Base-by-base conservation (phyloP, 2,797 vertebrate genomes). In the Trachops cirrhosus region DNA sequence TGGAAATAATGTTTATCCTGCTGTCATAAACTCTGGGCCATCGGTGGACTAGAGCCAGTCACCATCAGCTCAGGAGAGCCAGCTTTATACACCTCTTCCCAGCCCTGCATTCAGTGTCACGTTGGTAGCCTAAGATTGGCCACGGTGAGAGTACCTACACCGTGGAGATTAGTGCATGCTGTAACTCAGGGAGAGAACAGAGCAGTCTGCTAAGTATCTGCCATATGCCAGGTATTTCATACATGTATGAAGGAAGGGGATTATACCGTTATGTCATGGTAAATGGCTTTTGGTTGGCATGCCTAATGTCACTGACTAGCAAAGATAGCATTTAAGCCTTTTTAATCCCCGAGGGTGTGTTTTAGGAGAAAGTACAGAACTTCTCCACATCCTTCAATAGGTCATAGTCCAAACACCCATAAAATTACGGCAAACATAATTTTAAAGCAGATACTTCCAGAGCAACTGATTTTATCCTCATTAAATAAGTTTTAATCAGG, bases 401-500 rank as follows among this genome's bases (percentile, higher is more conserved):
- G 32, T 92, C 59, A 50, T 46, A 74, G 34, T 82, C 15, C 74
- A 77, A 16, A 70, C 29, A 70, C 88, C 68, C 14, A 16, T 92
- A 46, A 83, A 48, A 7, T 46, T 79, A 71, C 34, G 54, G 54
- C 94, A 89, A 78, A 37, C 50, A 44, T 92, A 78, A 57, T 91
- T 83, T n/a, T n/a, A n/a, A n/a, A 73, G 19, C 78, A 91, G 73
- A 34, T 86, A 64, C 18, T 79, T 89, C 3, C n/a, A 85, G 39
- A 88, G 10, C 50, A 83, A 11, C 3, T 46, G 14, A 32, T 80
- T 84, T 87, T 94, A 73, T 62, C 50, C 46, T 80, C 22, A 59
- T 74, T 91, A 75, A 93, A 29, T 95, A 79, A 73, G 10, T 96
- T 96, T 96, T 97, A 96, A 97, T 96, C 78, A 97, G 41, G 96